Evolutionary conservation across 2,113 vertebrate species (phyloP).

Genomic region (Hypocryptadius cinnamomeus): DNA sequence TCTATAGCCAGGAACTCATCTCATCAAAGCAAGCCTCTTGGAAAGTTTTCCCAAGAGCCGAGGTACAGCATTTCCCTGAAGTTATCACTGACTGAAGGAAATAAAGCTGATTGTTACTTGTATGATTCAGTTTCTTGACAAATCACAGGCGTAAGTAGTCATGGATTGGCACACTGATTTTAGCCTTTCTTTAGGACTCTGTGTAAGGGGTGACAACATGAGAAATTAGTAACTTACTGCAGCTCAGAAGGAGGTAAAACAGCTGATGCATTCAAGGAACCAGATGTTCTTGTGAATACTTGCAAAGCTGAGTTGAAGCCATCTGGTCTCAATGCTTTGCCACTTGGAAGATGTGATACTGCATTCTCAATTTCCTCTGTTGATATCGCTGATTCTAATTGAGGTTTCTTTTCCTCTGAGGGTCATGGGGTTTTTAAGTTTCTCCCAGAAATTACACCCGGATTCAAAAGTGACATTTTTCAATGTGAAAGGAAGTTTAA

Average conservation of each 20-base stretch:
- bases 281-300: constrained; percentile 47
- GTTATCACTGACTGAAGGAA: background rate
- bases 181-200: background rate
- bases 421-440: background rate
- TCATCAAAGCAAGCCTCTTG: background rate
- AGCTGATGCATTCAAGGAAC: constrained; percentile 21
- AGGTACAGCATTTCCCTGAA: background rate
- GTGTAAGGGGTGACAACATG: background rate
- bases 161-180: background rate
- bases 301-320: constrained; percentile 28
- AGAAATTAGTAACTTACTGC: background rate
- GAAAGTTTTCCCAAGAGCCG: background rate
- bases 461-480: background rate
- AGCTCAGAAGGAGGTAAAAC: constrained; percentile 18
- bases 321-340: constrained; percentile 26
- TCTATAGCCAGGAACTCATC: rapidly evolving
- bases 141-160: background rate
- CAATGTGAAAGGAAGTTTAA: background rate
- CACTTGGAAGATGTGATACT: constrained; percentile 22
- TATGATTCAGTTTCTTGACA: background rate
- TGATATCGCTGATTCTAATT: background rate
- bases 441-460: background rate
- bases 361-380: constrained; percentile 14
- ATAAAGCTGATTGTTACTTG: background rate
- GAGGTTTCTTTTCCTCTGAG: background rate